Evolutionary conservation across 2,797 vertebrate genomes (phyloP).

Genomic region (Epinephelus awoara): DNA sequence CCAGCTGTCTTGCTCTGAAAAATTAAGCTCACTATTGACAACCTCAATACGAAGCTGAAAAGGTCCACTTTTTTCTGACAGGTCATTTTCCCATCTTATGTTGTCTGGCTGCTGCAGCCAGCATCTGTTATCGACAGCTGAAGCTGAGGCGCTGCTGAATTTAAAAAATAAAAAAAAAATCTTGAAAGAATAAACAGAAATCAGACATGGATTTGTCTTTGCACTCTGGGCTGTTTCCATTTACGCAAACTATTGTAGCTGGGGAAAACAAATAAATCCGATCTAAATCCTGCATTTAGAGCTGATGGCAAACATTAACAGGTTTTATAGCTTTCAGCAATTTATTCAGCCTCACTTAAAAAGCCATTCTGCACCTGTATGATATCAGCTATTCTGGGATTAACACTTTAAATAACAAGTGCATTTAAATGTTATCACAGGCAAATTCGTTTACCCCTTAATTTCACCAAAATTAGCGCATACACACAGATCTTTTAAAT

Average conservation of each 20-base stretch:
- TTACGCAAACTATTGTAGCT: background rate
- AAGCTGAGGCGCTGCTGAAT: background rate
- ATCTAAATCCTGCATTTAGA: background rate
- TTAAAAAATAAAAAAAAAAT: no score
- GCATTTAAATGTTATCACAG: background rate
- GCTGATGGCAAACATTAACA: slow-evolving; percentile 10
- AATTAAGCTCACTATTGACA: slow-evolving; percentile 1
- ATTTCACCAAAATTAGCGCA: no score
- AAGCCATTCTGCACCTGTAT: background rate
- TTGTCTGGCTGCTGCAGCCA: slow-evolving; percentile 11
- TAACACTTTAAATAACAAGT: background rate
- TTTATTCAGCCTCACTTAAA: slow-evolving; percentile 1
- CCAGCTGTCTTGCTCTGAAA: background rate
- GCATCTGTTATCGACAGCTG: background rate
- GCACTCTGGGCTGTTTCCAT: background rate
- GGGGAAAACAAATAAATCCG: background rate
- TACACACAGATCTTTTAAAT: no score
- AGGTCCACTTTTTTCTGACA: background rate
- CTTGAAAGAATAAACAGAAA: slow-evolving; percentile 3
- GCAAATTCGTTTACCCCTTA: no score
- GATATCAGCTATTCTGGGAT: background rate
- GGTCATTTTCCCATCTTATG: background rate
- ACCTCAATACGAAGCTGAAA: slow-evolving; percentile 2
- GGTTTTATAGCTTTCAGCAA: background rate
- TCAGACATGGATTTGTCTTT: slow-evolving; percentile 3